Base-by-base conservation (phyloP, 2,888 invertebrate species). In the Rotaria sp. region DNA sequence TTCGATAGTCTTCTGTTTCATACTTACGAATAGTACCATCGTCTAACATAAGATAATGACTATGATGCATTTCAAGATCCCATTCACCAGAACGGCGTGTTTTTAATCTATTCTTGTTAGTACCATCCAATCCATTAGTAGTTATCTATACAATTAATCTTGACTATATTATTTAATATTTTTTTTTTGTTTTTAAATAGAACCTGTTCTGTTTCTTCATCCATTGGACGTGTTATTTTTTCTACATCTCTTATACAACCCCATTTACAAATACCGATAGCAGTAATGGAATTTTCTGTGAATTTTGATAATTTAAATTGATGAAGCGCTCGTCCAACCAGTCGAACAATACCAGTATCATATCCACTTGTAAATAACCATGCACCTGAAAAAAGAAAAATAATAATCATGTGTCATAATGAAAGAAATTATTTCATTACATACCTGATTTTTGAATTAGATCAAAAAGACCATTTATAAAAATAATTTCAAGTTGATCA, bases 261-360 rank as follows among this genome's bases (percentile, higher is more conserved):
- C 45, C 45, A 80, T 80, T 80, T 80, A 15, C 45, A 45, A n/a
- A 80, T 18, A 26, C 80, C 80, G n/a, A 80, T 80, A n/a, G 80
- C 80, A 10, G 80, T 80, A 15, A 50, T 50, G 3, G 18, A 26
- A n/a, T 8, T 0, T 45, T n/a, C 2, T 1, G 45, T 80, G 11
- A 80, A 41, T 15, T 80, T 45, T 11, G 45, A 26, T n/a, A 80
- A 45, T 80, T 80, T 80, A 45, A 26, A n/a, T 80, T 80, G 45
- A 26, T n/a, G 26, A 45, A 80, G 45, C 4, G 80, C 80, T 45
- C n/a, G 26, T 45, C 80, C 80, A 45, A 80, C 45, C 15, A 80
- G 45, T 45, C 45, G 80, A 11, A 80, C 80, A n/a, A 80, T 80
- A 80, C 80, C 80, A n/a, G 5, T 38, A n/a, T 80, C 45, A 45